Evolutionary conservation across 2,113 vertebrate species (phyloP).

Genomic region (Crotophaga sulcirostris): DNA sequence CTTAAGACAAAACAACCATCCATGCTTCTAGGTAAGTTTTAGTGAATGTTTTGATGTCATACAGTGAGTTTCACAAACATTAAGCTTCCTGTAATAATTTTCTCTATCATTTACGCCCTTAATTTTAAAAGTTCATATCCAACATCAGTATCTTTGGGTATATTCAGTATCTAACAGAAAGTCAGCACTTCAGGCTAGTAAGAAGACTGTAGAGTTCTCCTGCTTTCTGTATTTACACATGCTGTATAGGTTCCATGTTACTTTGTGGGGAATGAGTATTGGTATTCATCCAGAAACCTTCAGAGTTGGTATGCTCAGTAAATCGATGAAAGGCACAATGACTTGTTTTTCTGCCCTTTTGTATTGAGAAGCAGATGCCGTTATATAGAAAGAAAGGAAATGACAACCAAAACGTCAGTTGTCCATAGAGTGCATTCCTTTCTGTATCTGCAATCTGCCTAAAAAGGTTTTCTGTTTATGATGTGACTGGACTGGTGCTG

Average conservation of each 20-base stretch:
- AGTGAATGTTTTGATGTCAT: neutral
- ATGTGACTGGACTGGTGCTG: neutral
- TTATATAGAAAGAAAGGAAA: neutral
- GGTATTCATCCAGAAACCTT: neutral
- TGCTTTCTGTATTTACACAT: neutral
- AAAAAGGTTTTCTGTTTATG: neutral
- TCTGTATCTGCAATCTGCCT: neutral
- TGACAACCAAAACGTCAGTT: neutral
- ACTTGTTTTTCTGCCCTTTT: neutral
- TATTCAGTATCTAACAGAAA: neutral
- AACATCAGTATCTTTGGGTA: neutral
- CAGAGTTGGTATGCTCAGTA: neutral
- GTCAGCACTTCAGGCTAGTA: neutral
- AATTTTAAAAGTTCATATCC: neutral
- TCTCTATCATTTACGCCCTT: neutral
- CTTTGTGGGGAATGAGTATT: neutral
- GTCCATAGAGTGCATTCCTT: neutral
- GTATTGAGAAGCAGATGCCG: neutral
- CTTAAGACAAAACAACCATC: neutral
- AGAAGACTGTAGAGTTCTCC: neutral
- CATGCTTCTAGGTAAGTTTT: neutral
- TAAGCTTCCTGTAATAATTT: neutral
- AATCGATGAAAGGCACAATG: neutral
- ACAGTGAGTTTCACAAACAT: neutral
- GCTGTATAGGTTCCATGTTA: neutral